A percentile compares a stretch with the other conserved stretches of the same genome.
Conservation (phyloP, 1,140 invertebrate species). For the Sminthurinus signatus region DNA sequence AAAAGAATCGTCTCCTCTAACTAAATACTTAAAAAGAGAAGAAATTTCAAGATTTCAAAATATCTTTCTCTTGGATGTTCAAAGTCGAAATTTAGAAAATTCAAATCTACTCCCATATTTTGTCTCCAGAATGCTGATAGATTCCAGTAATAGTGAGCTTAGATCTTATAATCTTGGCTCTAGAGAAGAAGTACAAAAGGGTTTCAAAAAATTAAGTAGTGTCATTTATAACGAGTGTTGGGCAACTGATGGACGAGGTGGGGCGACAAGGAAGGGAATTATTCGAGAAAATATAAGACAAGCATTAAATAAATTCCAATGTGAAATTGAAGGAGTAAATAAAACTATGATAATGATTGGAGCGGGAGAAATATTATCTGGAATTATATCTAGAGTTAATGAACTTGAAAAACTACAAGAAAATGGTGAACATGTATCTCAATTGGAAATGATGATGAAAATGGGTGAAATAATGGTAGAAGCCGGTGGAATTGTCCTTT, state of each 20-base stretch:
- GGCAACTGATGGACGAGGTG: not conserved
- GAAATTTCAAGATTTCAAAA: slow-evolving; percentile 27
- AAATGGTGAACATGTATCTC: not conserved
- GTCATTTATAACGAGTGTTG: slow-evolving; percentile 5
- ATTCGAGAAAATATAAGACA: no score
- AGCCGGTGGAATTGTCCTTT: slow-evolving; percentile 10
- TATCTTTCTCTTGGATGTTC: slow-evolving; percentile 11
- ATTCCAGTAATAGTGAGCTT: slow-evolving; percentile 2
- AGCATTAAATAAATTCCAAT: no score
- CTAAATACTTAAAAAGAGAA: slow-evolving; percentile 28
- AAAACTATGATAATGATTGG: no score
- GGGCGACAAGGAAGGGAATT: no score
- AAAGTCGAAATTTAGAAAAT: slow-evolving; percentile 6
- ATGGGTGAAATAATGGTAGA: slow-evolving; percentile 14
- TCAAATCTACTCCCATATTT: slow-evolving; percentile 25
- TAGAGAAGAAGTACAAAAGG: slow-evolving; percentile 6
- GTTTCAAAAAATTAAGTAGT: slow-evolving; percentile 11
- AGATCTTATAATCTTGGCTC: slow-evolving; percentile 14
- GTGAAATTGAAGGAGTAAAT: no score
- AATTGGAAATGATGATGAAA: not conserved
- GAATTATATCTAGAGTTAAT: no score
- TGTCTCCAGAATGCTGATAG: slow-evolving; percentile 17
- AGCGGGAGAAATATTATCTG: no score
- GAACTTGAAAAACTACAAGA: no score
- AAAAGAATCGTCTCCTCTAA: not conserved